Conservation (phyloP, 2,797 vertebrate species). For the Cirrhinus mrigala region DNA sequence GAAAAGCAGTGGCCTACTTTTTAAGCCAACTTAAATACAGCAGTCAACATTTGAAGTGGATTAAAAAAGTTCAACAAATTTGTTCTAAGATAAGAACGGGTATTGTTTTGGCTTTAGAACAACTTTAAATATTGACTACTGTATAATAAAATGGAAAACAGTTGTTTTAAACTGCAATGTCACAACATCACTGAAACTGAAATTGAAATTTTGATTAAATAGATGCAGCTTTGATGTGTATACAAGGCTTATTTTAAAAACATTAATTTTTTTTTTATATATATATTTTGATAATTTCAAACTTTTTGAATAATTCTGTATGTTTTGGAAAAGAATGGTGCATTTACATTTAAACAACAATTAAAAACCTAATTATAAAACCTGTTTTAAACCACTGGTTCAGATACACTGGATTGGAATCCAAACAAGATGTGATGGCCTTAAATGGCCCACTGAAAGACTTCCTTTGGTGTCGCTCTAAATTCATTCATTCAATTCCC, state of each 20-base stretch:
- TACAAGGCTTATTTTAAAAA: background rate
- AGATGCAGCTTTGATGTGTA: background rate
- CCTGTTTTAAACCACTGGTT: background rate
- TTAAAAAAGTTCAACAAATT: too few species aligned
- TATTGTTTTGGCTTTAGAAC: too few species aligned
- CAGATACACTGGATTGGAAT: conserved; percentile 3
- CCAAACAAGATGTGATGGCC: conserved; percentile 29
- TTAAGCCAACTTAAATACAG: too few species aligned
- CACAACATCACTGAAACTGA: background rate
- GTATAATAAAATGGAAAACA: background rate
- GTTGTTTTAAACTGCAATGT: background rate
- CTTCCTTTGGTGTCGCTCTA: conserved; percentile 12
- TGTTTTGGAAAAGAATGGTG: background rate
- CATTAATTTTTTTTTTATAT: too few species aligned
- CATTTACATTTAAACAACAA: background rate
- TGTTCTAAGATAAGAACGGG: too few species aligned
- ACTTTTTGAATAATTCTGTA: background rate
- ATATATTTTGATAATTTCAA: background rate
- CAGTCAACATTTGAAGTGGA: too few species aligned
- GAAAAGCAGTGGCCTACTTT: too few species aligned
- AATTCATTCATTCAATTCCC: conserved; percentile 47
- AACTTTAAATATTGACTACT: too few species aligned
- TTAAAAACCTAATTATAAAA: background rate
- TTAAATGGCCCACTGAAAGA: conserved; percentile 11
- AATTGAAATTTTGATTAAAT: background rate